phyloP scores from a whole-genome alignment of 1,140 invertebrate species.

The Aphelenchoides besseyi region DNA sequence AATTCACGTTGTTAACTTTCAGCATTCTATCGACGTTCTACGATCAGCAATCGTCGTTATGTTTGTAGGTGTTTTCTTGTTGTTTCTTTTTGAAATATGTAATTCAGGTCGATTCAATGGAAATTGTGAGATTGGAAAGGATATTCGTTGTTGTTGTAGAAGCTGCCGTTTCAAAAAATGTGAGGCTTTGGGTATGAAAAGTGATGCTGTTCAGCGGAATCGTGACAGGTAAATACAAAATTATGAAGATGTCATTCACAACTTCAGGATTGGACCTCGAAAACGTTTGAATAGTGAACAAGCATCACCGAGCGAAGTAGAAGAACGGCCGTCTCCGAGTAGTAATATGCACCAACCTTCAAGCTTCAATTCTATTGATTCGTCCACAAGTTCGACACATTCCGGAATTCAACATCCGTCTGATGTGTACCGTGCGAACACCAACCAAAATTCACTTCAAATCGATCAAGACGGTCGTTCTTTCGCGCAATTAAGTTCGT shows the following conservation, averaged over 20 bases:
- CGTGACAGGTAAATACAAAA: constrained; percentile 19
- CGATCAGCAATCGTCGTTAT: constrained; percentile 27
- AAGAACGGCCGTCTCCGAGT: constrained; percentile 3
- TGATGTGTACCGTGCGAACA: too few relatives aligned
- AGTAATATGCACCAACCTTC: background rate
- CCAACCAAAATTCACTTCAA: background rate
- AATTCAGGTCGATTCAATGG: constrained; percentile 1
- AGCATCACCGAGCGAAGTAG: background rate
- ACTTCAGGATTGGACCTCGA: constrained; percentile 30
- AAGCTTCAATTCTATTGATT: constrained; percentile 4
- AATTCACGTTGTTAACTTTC: too few relatives aligned
- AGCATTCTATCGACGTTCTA: constrained; percentile 37
- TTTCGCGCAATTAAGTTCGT: background rate
- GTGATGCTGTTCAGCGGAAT: constrained; percentile 26
- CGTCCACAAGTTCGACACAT: background rate
- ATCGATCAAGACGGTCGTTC: constrained; percentile 13
- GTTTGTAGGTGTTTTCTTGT: constrained; percentile 18
- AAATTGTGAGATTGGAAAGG: constrained; percentile 13
- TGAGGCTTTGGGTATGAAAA: background rate
- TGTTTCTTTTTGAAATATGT: constrained; percentile 29
- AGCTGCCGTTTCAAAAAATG: constrained; percentile 32
- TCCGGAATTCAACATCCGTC: constrained; percentile 8
- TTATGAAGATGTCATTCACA: background rate
- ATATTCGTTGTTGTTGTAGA: constrained; percentile 33
- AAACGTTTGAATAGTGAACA: constrained; percentile 11